Conservation (phyloP, 2,797 vertebrate species). For the Crenuchus spilurus region DNA sequence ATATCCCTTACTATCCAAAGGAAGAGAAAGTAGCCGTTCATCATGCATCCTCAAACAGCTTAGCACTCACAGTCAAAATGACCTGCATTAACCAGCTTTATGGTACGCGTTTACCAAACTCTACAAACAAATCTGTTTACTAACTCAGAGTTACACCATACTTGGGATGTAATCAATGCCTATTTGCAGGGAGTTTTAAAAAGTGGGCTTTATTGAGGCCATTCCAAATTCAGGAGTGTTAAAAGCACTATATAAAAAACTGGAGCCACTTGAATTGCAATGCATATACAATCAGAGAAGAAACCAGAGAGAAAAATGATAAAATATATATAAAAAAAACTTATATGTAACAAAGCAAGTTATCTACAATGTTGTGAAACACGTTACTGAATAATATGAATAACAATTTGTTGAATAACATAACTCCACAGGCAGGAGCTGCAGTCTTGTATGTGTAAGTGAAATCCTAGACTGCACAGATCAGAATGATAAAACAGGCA, state of each 20-base stretch:
- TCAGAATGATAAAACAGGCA: conserved; percentile 31
- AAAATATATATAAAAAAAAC: not conserved
- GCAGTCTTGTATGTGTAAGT: conserved; percentile 34
- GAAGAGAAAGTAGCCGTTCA: not conserved
- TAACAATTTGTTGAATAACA: conserved; percentile 12
- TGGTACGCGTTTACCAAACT: too few relatives aligned
- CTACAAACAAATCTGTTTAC: too few relatives aligned
- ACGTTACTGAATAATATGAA: conserved; percentile 14
- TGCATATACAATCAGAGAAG: not conserved
- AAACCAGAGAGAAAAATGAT: not conserved
- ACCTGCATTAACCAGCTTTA: too few relatives aligned
- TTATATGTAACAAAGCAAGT: not conserved
- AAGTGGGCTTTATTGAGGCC: not conserved
- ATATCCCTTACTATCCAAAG: not conserved
- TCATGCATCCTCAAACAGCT: not conserved
- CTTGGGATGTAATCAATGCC: not conserved
- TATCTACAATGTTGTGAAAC: not conserved
- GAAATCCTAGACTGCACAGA: conserved; percentile 29
- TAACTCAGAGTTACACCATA: too few relatives aligned
- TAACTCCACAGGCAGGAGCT: conserved; percentile 20
- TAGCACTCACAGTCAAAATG: not conserved
- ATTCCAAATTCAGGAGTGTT: not conserved
- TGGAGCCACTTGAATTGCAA: not conserved
- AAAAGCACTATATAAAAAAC: not conserved
- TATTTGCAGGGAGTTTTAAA: not conserved